Conservation (phyloP, 2,797 vertebrate genomes). For the Coregonus ussuriensis region DNA sequence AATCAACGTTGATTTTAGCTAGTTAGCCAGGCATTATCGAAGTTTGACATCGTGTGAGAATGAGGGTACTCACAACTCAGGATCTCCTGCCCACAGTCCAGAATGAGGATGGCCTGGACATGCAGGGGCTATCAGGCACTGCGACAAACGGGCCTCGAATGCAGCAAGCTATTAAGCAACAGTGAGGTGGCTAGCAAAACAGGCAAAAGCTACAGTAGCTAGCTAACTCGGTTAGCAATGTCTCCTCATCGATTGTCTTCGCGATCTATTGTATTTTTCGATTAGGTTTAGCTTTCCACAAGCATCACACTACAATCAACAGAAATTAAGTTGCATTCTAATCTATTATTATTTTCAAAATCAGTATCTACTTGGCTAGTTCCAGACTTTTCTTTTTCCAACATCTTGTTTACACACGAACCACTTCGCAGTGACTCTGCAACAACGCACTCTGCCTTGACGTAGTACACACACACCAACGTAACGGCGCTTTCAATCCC, state of each 20-base stretch:
- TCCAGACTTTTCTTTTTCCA: conserved; percentile 41
- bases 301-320: too few relatives aligned
- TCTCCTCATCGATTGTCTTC: conserved; percentile 14
- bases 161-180: conserved; percentile 28
- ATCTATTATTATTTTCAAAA: too few relatives aligned
- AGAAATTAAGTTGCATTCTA: rapidly evolving
- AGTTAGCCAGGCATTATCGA: too few relatives aligned
- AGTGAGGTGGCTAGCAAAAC: too few relatives aligned
- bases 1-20: too few relatives aligned
- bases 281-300: background rate
- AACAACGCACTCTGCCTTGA: conserved; percentile 63
- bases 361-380: background rate
- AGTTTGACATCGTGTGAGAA: too few relatives aligned
- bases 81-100: conserved; percentile 45
- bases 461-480: conserved; percentile 43
- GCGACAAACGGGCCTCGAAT: conserved; percentile 24
- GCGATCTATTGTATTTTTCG: background rate
- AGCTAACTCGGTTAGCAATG: conserved; percentile 1
- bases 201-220: too few relatives aligned
- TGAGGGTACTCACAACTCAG: conserved; percentile 65
- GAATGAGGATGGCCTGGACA: conserved; percentile 40
- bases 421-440: conserved; percentile 75
- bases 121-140: conserved; percentile 45
- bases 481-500: too few relatives aligned
- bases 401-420: conserved; percentile 74